These are phyloP conservation scores for Thecophora atra DNA, from an alignment of 2,888 invertebrate genomes.

Conservation along the genomic window DNA sequence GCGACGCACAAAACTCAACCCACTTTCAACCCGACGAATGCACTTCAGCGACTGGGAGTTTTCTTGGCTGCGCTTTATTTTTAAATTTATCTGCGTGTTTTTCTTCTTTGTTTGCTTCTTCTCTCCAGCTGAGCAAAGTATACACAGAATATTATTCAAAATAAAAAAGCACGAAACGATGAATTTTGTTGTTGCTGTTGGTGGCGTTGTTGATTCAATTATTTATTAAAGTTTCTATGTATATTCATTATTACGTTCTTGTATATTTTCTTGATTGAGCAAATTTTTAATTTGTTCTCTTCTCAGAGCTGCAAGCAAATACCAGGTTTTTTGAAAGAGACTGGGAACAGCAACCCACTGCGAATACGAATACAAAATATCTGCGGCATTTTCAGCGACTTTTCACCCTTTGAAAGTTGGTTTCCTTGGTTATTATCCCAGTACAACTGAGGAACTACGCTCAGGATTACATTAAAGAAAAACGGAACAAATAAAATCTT, in stretches of 20 bases:
- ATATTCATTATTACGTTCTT: slow-evolving; percentile 7
- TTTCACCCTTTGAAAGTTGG: too few relatives aligned
- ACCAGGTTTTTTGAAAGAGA: too few relatives aligned
- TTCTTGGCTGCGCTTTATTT: slow-evolving; percentile 20
- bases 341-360: too few relatives aligned
- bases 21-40: slow-evolving; percentile 31
- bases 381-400: too few relatives aligned
- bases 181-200: background rate
- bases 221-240: slow-evolving; percentile 3
- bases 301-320: slow-evolving; percentile 13
- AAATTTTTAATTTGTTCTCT: slow-evolving; percentile 15
- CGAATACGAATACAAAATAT: too few relatives aligned
- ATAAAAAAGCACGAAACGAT: slow-evolving; percentile 12
- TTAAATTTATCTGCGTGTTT: slow-evolving; percentile 7
- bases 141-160: slow-evolving; percentile 25
- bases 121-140: slow-evolving; percentile 27
- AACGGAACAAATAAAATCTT: too few relatives aligned
- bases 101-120: background rate
- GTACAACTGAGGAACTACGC: too few relatives aligned
- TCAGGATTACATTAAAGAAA: too few relatives aligned
- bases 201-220: slow-evolving; percentile 13
- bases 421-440: too few relatives aligned
- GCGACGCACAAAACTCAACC: slow-evolving; percentile 16
- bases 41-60: slow-evolving; percentile 32
- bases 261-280: background rate